phyloP scores from a whole-genome alignment of 2,888 invertebrate genomes.

The Habrosyne pyritoides region DNA sequence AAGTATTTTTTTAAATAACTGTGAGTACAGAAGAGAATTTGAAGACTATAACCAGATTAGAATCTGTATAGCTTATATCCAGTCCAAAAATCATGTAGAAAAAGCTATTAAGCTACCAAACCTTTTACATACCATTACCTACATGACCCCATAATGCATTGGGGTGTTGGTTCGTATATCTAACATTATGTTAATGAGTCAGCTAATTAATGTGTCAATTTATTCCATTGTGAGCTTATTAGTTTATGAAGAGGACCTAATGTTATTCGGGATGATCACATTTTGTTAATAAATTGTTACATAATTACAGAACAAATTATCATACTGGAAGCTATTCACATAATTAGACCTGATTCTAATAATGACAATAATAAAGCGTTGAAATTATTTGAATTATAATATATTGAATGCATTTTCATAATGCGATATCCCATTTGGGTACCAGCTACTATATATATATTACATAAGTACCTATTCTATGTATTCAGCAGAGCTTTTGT shows the following conservation, averaged over 20 bases:
- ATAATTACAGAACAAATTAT: slow-evolving; percentile 23
- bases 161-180: not conserved
- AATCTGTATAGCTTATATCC: too few relatives aligned
- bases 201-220: slow-evolving; percentile 20
- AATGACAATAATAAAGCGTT: not conserved
- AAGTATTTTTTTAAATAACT: too few relatives aligned
- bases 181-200: slow-evolving; percentile 2
- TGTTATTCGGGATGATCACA: slow-evolving; percentile 15
- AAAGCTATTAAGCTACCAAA: too few relatives aligned
- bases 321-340: not conserved
- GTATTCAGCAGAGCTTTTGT: not conserved
- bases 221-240: slow-evolving; percentile 21
- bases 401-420: not conserved
- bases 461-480: not conserved
- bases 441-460: too few relatives aligned
- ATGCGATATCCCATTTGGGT: not conserved
- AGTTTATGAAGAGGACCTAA: slow-evolving; percentile 19
- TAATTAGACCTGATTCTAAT: not conserved
- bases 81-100: too few relatives aligned
- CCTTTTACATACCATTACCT: too few relatives aligned
- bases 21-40: too few relatives aligned
- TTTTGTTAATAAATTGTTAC: slow-evolving; percentile 8
- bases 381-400: not conserved
- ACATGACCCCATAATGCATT: not conserved
- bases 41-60: too few relatives aligned